Conservation (phyloP, 2,113 vertebrate species). For the Platysteira castanea region DNA sequence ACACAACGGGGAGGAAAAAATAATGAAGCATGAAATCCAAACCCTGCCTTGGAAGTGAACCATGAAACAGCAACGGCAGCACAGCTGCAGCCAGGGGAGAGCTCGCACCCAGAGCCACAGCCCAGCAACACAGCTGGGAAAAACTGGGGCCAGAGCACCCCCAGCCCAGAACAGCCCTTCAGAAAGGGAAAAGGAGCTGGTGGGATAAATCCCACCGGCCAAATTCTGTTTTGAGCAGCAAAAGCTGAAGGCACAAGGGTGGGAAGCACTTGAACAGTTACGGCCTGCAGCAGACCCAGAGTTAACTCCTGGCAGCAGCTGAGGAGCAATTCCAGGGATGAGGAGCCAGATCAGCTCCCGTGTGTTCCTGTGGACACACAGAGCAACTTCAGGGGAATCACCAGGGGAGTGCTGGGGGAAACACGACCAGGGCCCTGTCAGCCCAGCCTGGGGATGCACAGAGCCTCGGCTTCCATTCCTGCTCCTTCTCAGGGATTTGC, state of each 20-base stretch:
- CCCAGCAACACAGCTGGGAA: neutral
- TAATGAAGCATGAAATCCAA: conserved; percentile 44
- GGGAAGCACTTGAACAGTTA: neutral
- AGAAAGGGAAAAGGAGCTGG: neutral
- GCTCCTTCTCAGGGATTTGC: neutral
- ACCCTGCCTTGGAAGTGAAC: neutral
- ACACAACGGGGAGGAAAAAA: neutral
- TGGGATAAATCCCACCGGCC: fast-evolving
- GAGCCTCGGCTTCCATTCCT: neutral
- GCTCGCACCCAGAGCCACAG: neutral
- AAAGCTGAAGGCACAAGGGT: neutral
- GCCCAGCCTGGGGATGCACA: neutral
- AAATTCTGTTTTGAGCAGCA: neutral
- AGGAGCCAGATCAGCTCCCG: neutral
- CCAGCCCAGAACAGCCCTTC: fast-evolving
- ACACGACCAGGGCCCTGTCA: neutral
- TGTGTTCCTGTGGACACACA: neutral
- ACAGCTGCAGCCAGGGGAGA: neutral
- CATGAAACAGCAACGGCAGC: neutral
- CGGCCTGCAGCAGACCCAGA: neutral
- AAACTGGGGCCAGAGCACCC: neutral
- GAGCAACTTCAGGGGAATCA: neutral
- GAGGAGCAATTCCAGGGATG: neutral
- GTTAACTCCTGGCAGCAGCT: neutral
- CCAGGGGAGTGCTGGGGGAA: neutral